Evolutionary conservation across 2,113 vertebrate species (phyloP), one percentile per base, ranked within the genome.

Genomic region (Erythrocebus patas): DNA sequence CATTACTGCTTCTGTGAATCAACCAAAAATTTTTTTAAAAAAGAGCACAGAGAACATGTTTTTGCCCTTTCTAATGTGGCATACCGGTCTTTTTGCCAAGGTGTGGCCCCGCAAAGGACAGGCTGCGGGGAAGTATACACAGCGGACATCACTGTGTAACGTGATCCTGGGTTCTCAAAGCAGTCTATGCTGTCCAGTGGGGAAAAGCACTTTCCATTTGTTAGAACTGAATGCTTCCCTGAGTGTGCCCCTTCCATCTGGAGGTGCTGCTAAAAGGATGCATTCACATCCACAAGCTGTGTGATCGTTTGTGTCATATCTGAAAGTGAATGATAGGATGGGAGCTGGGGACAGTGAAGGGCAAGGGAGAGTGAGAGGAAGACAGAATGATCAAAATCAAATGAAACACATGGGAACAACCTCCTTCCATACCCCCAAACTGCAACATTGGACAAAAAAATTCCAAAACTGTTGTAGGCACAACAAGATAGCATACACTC

Each of bases 351-450:
- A 32, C 45, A 66, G 43, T 4, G 4, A 9, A 50, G 38, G 22
- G 9, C 0, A 12, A 76, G 50, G 4, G 2, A 57, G 3, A 18
- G 12, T 6, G 32, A 7, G 40, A n/a, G n/a, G n/a, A n/a, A n/a
- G n/a, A n/a, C n/a, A n/a, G n/a, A n/a, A n/a, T n/a, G n/a, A 52
- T 2, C 8, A 61, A 5, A 82, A 78, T 6, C 0, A 8, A 43
- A 35, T 12, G 20, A 45, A 48, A 40, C 10, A 68, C 18, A 43
- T 17, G 5, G 66, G 57, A 75, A 38, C 48, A 81, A 27, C 13
- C 27, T 76, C n/a, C 22, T 78, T 86, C 14, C 14, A 38, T 3
- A 10, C 10, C 48, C 8, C 11, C 8, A 48, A n/a, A 64, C 13
- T 11, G 38, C n/a, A 72, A 40, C 27, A 2, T 2, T 35, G 0